Evolutionary conservation across 35 echinoderm and acorn worm genomes (phyloP), one percentile per base, ranked within the genome.

Genomic region (Heliocidaris erythrogramma): DNA sequence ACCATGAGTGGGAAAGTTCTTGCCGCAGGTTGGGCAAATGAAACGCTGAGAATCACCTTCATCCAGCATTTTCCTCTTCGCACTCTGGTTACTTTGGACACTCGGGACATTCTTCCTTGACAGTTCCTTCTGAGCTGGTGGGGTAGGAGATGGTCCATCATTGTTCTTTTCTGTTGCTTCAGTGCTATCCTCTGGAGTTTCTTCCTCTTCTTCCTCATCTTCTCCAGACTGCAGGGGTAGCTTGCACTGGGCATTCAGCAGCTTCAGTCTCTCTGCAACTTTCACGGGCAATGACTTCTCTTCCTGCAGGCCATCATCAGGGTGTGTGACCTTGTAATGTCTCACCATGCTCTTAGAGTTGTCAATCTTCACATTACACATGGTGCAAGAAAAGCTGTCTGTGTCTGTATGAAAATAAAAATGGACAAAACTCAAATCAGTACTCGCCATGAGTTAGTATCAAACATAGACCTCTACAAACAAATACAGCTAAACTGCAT

Each of bases 21-120:
- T 92, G 49, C 91, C 91, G 48, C 91, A 92, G 91, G 91, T 92
- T 2, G 91, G 31, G 49, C 91, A 92, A 30, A 92, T 92, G 91
- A 92, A 92, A 2, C 91, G 48, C 48, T 92, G 91, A 11, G 47
- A 32, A 47, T 89, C 87, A 48, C 47, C 87, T 5, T 78, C 21
- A 78, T 78, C 65, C 65, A 27, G 21, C 21, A 78, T 29, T 78
- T 78, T 78, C 27, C 65, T 78, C 65, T 78, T 78, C 5, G 1
- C 65, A 78, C 27, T 78, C 21, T 78, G 65, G 27, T 78, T 78
- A 78, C 21, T 18, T 24, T 78, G 17, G 27, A 5, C 18, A 7
- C 65, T 27, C 17, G 21, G 65, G 18, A 78, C 21, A 78, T 78
- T 78, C 27, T 21, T 78, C 65, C 7, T 78, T 21, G 18, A 78